Base-by-base conservation (phyloP, 2,888 invertebrate genomes). In the Rhagonycha fulva region DNA sequence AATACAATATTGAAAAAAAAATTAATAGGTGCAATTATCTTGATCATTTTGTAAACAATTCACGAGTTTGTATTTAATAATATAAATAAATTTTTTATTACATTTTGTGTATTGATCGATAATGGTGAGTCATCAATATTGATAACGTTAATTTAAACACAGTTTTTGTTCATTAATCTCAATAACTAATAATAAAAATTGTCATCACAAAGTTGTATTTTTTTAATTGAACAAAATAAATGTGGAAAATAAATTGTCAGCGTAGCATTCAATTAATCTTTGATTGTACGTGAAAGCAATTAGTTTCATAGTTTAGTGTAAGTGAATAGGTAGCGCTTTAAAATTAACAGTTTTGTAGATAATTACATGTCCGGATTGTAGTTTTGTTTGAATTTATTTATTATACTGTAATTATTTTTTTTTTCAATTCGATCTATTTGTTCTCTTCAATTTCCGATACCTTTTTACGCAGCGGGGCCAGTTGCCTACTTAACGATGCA, bases 251-350 rank as follows among this genome's bases (percentile, higher is more conserved):
- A 66, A 71, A 71, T 66, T 66, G 66, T 67, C 63, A 60, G 24
- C 71, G 47, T 47, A 71, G 66, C 63, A 71, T 71, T 66, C 63
- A 71, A 71, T 71, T 66, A 71, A 71, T 66, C 66, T 70, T 66
- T 66, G 66, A 71, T 71, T 71, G 71, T 66, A 32, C 71, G 47
- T 60, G 66, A 71, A 66, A 71, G 66, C 62, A 71, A 71, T 71
- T 71, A 71, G 66, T 71, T 71, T 71, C 66, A 71, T 66, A 66
- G 71, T 23, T 66, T 30, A 71, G 47, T 71, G 71, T 66, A 71
- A 71, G 47, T 47, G 47, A 47, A 47, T 47, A 47, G 47, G 47
- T 47, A n/a, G 47, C 47, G 47, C 47, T 47, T 47, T n/a, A 47
- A 47, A n/a, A 47, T 47, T 47, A 47, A 47, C 47, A 47, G 47